Conservation (phyloP, 2,797 vertebrate genomes). For the Microtus californicus region DNA sequence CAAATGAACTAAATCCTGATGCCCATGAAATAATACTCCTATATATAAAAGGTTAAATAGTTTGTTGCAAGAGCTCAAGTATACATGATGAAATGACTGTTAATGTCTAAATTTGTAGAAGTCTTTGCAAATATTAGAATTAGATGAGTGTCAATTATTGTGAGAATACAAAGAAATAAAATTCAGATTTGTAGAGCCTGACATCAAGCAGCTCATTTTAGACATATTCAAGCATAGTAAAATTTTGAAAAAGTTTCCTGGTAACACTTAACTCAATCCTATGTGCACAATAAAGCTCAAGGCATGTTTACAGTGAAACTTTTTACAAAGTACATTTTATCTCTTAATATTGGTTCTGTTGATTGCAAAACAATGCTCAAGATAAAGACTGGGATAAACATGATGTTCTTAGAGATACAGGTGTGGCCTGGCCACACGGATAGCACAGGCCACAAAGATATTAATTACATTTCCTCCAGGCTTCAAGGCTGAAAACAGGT, state of each 20-base stretch:
- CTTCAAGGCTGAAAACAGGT: background rate
- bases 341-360: background rate
- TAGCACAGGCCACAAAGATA: no score
- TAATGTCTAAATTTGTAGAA: background rate
- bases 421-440: background rate
- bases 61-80: background rate
- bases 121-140: background rate
- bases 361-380: background rate
- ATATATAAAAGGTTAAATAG: background rate
- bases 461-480: background rate
- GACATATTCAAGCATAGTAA: background rate
- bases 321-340: background rate
- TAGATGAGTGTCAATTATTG: background rate
- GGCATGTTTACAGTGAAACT: background rate
- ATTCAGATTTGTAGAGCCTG: background rate
- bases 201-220: background rate
- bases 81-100: background rate
- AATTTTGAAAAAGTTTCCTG: background rate
- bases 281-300: background rate
- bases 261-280: background rate
- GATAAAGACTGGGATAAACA: background rate
- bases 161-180: background rate
- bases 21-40: background rate
- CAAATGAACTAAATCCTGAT: background rate
- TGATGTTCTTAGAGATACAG: background rate